phyloP scores from a whole-genome alignment of 35 echinoderm and acorn worm genomes.

The Lytechinus pictus region DNA sequence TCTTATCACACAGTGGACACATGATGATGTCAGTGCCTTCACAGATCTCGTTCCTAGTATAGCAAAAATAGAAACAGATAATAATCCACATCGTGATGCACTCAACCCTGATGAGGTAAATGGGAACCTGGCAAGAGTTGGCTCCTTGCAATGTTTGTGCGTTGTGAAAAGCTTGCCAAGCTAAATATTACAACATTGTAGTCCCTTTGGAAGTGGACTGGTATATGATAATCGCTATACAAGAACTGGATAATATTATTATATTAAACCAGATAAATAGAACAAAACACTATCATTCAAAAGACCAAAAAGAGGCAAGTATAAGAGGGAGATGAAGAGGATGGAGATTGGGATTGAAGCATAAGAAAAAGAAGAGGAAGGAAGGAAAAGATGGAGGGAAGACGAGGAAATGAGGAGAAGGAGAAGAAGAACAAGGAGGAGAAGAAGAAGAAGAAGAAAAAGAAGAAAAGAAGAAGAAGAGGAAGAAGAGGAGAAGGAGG shows the following conservation, averaged over 20 bases:
- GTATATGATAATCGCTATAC: too few relatives aligned
- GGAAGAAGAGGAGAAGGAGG: too few relatives aligned
- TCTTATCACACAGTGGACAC: conserved; percentile 87
- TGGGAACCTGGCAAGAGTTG: too few relatives aligned
- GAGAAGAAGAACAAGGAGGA: neutral
- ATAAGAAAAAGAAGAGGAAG: neutral
- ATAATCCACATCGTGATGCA: neutral
- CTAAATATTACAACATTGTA: too few relatives aligned
- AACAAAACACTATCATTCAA: too few relatives aligned
- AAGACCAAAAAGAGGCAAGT: neutral
- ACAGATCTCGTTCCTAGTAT: conserved; percentile 70
- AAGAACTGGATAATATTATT: too few relatives aligned
- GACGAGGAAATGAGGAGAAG: neutral
- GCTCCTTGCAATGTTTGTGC: too few relatives aligned
- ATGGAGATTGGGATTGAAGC: neutral
- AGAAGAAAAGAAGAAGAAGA: too few relatives aligned
- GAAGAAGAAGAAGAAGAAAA: neutral
- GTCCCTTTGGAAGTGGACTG: too few relatives aligned
- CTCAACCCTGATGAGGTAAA: too few relatives aligned
- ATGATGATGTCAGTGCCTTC: conserved; percentile 67
- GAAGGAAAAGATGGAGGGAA: neutral
- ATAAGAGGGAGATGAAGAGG: neutral
- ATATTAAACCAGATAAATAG: too few relatives aligned
- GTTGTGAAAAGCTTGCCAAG: too few relatives aligned
- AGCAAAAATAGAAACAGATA: neutral